Conservation (phyloP, 2,888 invertebrate genomes). For the Odontocolon sp. region DNA sequence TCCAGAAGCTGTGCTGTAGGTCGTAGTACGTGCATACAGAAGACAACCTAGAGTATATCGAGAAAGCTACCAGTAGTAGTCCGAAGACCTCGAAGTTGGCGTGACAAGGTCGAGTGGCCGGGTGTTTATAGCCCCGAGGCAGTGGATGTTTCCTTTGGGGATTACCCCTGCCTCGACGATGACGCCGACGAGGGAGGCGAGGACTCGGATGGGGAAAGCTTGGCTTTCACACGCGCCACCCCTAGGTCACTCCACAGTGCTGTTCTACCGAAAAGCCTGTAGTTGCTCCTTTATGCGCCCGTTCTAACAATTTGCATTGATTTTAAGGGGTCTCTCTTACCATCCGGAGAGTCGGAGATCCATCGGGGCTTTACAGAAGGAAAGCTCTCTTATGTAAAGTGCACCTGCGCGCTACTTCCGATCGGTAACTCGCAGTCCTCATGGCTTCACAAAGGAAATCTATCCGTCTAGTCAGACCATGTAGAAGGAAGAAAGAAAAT, state of each 20-base stretch:
- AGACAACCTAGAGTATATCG: background rate
- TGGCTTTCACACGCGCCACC: background rate
- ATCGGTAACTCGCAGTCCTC: too few relatives aligned
- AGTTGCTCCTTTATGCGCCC: background rate
- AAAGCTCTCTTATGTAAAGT: background rate
- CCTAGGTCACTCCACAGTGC: background rate
- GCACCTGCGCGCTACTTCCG: too few relatives aligned
- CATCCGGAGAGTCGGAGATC: background rate
- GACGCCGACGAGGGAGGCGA: too few relatives aligned
- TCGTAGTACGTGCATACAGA: background rate
- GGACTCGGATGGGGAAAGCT: too few relatives aligned
- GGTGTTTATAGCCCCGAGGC: background rate
- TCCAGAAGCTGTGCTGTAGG: background rate
- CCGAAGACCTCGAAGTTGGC: background rate
- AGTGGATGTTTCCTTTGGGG: background rate
- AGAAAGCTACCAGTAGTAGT: background rate
- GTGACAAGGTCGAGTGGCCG: constrained; percentile 18
- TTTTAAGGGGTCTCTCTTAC: too few relatives aligned
- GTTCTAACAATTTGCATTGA: background rate
- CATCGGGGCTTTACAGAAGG: background rate
- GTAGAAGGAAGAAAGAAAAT: too few relatives aligned
- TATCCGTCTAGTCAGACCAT: too few relatives aligned
- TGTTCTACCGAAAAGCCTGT: background rate
- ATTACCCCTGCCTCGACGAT: background rate
- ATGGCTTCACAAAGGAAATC: too few relatives aligned